Base-by-base conservation (phyloP, 2,888 invertebrate species). In the Trissonchulus sp. region DNA sequence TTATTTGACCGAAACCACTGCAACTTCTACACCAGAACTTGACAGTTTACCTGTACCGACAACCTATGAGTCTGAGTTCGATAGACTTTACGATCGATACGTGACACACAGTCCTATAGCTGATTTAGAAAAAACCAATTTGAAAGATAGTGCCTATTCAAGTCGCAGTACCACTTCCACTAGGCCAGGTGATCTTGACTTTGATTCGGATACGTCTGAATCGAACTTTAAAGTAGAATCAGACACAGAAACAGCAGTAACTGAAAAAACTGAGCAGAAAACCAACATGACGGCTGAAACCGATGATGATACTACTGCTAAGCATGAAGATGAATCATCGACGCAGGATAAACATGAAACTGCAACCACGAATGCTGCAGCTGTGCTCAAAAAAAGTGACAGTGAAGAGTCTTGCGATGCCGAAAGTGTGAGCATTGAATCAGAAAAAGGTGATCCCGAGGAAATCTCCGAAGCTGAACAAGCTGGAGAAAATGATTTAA, bases 61-160 rank as follows among this genome's bases (percentile, higher is more conserved):
- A 15, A 48, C 48, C 48, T 48, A 23, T 48, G 48, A 48, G 8
- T 15, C 8, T 15, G 72, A 72, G 28, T 72, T 72, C 31, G 28
- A 72, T 38, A 28, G 2, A 8, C 36, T 38, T 15, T 72, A 72
- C 72, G 72, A 72, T 30, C 37, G 48, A 38, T 72, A 72, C 48
- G 72, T 72, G 2, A 72, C 37, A n/a, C 37, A 38, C 30, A 38
- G 48, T 28, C 37, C 72, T 31, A 3, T 38, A 28, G 3, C 3
- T 3, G 72, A 36, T 36, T 23, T 38, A 18, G 72, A 72, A 38
- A 8, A 33, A 69, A 8, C 15, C 3, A n/a, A 30, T 31, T 8
- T 33, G 33, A 8, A 69, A 23, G 69, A 69, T n/a, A 69, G 69
- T 34, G 69, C 69, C 31, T 69, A 69, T 69, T 69, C 69, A 8